A percentile compares a stretch with the other conserved stretches of the same genome.
phyloP scores from a whole-genome alignment of 2,113 vertebrate genomes.

The Salvator merianae region DNA sequence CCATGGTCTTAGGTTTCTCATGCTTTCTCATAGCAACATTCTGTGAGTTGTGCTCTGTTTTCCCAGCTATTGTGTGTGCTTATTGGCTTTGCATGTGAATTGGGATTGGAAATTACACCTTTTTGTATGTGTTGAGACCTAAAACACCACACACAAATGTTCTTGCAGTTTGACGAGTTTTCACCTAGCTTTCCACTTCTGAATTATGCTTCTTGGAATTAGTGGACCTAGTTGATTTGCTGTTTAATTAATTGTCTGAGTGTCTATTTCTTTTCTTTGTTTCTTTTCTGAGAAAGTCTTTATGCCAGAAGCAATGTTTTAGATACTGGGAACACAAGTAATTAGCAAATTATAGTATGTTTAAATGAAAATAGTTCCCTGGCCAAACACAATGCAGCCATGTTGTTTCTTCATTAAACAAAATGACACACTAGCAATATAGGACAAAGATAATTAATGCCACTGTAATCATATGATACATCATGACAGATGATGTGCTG shows the following conservation, averaged over 20 bases:
- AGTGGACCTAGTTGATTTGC: constrained; percentile 14
- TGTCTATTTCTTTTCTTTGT: constrained; percentile 1
- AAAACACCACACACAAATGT: constrained; percentile 3
- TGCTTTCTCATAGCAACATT: background rate
- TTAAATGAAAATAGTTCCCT: constrained; percentile 42
- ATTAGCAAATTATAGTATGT: constrained; percentile 40
- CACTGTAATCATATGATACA: constrained; percentile 16
- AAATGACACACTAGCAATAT: constrained; percentile 20
- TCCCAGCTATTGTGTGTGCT: background rate
- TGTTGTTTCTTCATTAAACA: constrained; percentile 35
- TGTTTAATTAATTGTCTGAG: constrained; percentile 33
- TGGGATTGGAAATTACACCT: background rate
- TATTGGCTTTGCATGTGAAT: constrained; percentile 11
- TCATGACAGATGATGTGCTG: constrained; percentile 5
- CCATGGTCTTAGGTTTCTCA: background rate
- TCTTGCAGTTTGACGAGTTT: background rate
- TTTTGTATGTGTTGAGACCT: background rate
- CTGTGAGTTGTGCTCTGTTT: background rate
- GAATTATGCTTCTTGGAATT: background rate
- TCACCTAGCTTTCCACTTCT: constrained; percentile 9
- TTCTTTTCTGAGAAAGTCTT: constrained; percentile 13
- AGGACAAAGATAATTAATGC: constrained; percentile 22
- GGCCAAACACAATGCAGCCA: constrained; percentile 35
- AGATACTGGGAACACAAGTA: constrained; percentile 36
- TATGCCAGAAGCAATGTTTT: constrained; percentile 35